Evolutionary conservation across 2,113 vertebrate species (phyloP), one percentile per base, ranked within the genome.

Genomic region (Nannobrachium achirus): DNA sequence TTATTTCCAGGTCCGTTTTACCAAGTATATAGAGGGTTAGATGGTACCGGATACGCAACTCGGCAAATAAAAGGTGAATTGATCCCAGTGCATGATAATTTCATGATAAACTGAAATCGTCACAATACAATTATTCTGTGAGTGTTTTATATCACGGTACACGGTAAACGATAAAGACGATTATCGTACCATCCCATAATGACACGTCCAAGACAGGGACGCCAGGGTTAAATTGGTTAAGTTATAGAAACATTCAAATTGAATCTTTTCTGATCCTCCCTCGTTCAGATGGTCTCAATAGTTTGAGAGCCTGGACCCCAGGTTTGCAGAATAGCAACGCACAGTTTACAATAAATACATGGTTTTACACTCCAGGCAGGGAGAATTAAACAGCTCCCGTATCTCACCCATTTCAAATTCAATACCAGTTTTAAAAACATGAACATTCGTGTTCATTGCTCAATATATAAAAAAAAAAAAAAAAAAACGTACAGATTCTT

Each of bases 391-490:
- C 14, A 10, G 10, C 65, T 25, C 9, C 66, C 39, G 59, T 48
- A 16, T 55, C 51, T 45, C 5, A n/a, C 39, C 38, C 2, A 40
- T 50, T 42, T 62, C 56, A 48, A 44, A 40, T 51, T 51, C 1
- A 6, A 61, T 45, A 14, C 44, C n/a, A 16, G 49, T 50, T 67
- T 71, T 25, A 10, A 71, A 76, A 74, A 13, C 46, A 13, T 49
- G 11, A n/a, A 44, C 8, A 8, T 44, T 7, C 8, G 9, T 8
- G 42, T 40, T 40, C 33, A 40, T 39, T 57, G n/a, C 33, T 57
- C 33, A 40, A 15, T 8, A 40, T 57, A 8, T 39, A 8, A n/a
- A 38, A 38, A 20, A 39, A 39, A 56, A 38, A 10, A 15, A 9
- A 33, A 33, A 9, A 2, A 45, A 9, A 9, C 11, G 33, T 40